Base-by-base conservation (phyloP, 1,140 invertebrate genomes). In the Rhynchophorus ferrugineus region DNA sequence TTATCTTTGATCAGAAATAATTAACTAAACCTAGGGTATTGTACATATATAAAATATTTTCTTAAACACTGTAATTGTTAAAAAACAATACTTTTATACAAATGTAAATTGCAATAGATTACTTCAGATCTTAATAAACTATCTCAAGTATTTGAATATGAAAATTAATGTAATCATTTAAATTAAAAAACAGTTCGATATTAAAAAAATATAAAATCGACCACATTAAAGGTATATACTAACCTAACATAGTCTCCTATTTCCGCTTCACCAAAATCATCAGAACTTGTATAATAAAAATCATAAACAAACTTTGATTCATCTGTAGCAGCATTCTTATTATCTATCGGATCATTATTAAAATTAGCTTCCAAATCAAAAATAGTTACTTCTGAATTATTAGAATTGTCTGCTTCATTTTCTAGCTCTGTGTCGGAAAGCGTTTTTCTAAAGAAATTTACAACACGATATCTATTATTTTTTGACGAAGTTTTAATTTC, bases 241-340 rank as follows among this genome's bases (percentile, higher is more conserved):
- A 45, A 76, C 75, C 73, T 71, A 24, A 75, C 69, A 52, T 75
- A 62, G 62, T 75, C 72, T 62, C 76, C 71, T 41, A 77, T 60
- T 66, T 75, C 71, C 3, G 67, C 66, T 33, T 76, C 70, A 59
- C 73, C 69, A 66, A 78, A 73, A 54, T 75, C 73, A 61, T 74
- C 66, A 44, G 73, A 73, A 38, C 68, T 67, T 20, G 73, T 66
- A 11, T 73, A 73, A 55, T 78, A 78, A 22, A 78, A 61, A 64
- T 78, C 77, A 62, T 77, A 78, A 16, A 73, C 75, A 66, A 73
- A 78, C 36, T 73, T 57, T 7, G 66, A 56, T 50, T 68, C 60
- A 0, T 29, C 7, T 17, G 61, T 58, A 18, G 46, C 43, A 14
- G 34, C 46, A 8, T 43, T 38, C 24, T 36, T 17, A 7, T 52